Evolutionary conservation across 2,888 invertebrate species (phyloP).

Genomic region (Brachynemurus nebulosus): DNA sequence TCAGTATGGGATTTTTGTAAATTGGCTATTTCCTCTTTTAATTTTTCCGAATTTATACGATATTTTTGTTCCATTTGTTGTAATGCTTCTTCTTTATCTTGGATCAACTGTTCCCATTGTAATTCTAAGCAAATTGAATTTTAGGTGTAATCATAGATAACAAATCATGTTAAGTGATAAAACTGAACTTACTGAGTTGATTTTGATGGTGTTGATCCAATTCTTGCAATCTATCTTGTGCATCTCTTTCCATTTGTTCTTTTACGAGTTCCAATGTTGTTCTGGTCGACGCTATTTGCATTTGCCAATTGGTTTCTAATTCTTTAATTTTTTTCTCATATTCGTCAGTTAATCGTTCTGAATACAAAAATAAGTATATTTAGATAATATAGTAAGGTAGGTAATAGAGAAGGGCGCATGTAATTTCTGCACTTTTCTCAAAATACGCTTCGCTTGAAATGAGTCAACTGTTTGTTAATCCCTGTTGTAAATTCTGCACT

Average conservation of each 20-base stretch:
- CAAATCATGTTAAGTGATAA: background rate
- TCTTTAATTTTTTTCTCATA: conserved; percentile 29
- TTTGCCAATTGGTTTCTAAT: conserved; percentile 30
- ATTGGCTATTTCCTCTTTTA: conserved; percentile 32
- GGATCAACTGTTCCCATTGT: conserved; percentile 48
- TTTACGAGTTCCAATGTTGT: conserved; percentile 33
- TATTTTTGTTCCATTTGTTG: conserved; percentile 46
- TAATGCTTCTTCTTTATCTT: conserved; percentile 46
- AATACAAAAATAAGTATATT: background rate
- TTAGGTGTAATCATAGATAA: background rate
- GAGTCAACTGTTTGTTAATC: too few species aligned
- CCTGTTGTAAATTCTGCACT: too few species aligned
- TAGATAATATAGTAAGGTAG: too few species aligned
- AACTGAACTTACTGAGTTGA: conserved; percentile 45
- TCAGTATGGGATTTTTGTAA: conserved; percentile 30
- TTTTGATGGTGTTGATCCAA: conserved; percentile 42
- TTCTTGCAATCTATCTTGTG: conserved; percentile 30
- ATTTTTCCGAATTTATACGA: conserved; percentile 32
- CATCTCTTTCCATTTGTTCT: conserved; percentile 35
- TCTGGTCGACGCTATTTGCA: conserved; percentile 30
- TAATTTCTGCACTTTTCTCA: too few species aligned
- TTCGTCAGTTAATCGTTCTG: conserved; percentile 31
- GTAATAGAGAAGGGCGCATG: too few species aligned
- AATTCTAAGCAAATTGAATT: conserved; percentile 34
- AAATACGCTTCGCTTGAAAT: too few species aligned